Evolutionary conservation across 2,888 invertebrate genomes (phyloP).

Genomic region (Leucophenga maculata): DNA sequence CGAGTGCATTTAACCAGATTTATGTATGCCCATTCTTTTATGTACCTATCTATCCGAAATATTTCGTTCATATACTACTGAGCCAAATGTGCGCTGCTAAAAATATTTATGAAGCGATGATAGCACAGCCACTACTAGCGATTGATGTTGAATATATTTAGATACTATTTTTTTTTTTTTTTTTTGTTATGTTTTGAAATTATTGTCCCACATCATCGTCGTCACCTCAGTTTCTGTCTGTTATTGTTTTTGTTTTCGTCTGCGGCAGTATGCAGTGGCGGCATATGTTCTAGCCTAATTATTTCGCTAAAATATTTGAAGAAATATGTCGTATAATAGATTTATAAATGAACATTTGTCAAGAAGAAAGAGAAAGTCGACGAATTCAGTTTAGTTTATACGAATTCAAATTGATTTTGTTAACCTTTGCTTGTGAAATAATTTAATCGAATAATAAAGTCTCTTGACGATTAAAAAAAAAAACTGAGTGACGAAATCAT

Average conservation of each 20-base stretch:
- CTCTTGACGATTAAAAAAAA: no score
- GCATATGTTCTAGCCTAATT: constrained; percentile 3
- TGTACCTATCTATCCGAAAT: background rate
- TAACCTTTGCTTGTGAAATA: constrained; percentile 1
- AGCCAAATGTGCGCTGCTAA: constrained; percentile 1
- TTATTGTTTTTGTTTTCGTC: background rate
- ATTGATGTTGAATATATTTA: background rate
- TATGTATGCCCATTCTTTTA: background rate
- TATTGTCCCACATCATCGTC: background rate
- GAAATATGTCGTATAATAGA: background rate
- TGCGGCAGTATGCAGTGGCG: background rate
- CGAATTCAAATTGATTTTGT: background rate
- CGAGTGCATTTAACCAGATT: background rate
- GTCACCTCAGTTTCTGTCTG: background rate
- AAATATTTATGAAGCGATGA: constrained; percentile 20
- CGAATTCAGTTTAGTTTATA: background rate
- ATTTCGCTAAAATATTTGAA: background rate
- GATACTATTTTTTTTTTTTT: no score
- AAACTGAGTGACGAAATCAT: no score
- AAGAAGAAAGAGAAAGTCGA: background rate
- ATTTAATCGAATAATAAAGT: no score
- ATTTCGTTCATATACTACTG: background rate
- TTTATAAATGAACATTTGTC: background rate
- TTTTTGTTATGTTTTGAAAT: constrained; percentile 14
- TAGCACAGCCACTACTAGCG: background rate